Percentiles rank a stretch among this genome's conserved stretches.
Conservation (phyloP, 2,888 invertebrate genomes). For the Serrognathus titanus region DNA sequence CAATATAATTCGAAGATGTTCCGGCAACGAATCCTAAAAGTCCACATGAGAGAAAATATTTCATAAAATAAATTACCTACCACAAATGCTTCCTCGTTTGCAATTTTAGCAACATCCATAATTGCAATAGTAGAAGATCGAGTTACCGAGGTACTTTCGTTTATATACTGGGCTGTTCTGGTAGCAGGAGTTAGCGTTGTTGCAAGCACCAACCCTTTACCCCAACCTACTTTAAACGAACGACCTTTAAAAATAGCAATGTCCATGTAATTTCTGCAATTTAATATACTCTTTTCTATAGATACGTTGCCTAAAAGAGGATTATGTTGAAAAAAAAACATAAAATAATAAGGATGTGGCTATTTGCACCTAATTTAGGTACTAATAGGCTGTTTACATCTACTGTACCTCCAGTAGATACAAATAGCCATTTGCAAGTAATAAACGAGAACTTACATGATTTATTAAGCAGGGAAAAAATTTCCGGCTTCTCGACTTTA, state of each 20-base stretch:
- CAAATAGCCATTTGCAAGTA: too few relatives aligned
- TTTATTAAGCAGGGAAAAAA: conserved; percentile 3
- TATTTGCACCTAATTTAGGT: too few relatives aligned
- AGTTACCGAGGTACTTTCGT: background rate
- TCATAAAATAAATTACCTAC: background rate
- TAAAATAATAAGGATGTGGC: background rate
- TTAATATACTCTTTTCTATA: conserved; percentile 7
- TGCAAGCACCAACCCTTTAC: conserved; percentile 56
- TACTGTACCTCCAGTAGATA: too few relatives aligned
- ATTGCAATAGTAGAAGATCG: background rate
- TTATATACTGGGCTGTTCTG: background rate
- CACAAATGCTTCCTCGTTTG: background rate
- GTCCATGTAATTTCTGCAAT: conserved; percentile 50
- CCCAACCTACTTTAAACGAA: conserved; percentile 73
- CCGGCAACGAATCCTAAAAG: conserved; percentile 16
- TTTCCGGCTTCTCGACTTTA: background rate
- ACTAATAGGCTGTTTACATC: too few relatives aligned
- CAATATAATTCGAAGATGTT: conserved; percentile 20
- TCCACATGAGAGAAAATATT: conserved; percentile 4
- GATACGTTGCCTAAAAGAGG: conserved; percentile 7
- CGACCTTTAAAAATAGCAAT: conserved; percentile 60
- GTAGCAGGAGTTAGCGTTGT: background rate
- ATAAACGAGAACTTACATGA: background rate
- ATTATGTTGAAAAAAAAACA: background rate
- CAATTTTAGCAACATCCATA: background rate